Evolutionary conservation across 2,797 vertebrate species (phyloP), one percentile per base, ranked within the genome.

Genomic region (Kryptolebias ocellatus): DNA sequence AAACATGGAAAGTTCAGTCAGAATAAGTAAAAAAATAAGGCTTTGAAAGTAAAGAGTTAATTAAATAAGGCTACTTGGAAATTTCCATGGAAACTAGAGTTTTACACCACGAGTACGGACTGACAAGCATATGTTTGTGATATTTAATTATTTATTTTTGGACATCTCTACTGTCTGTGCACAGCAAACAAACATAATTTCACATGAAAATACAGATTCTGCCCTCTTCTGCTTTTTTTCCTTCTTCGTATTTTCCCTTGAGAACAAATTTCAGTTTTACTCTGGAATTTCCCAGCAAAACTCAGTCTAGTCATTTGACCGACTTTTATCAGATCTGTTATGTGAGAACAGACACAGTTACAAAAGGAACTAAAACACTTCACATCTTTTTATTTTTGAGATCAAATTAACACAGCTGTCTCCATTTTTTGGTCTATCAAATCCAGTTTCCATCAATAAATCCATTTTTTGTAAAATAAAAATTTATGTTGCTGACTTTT

Each of bases 11-110:
- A 54, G 42, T 56, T 11, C 16, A 39, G 24, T 56, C 44, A 52
- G 24, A 27, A 24, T 1, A 2, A 37, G 7, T 64, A 54, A 60
- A 17, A 8, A 29, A 5, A 50, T 11, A 39, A 11, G 18, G 50
- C 58, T 51, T 12, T 15, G 39, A 79, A 70, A 45, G 28, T 58
- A 24, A 67, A 63, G 50, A 44, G 24, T 18, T 51, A 51, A 59
- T 42, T 52, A 47, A 15, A 64, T 66, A 55, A 49, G 51, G 7
- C 24, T 46, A 18, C 55, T 64, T 66, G 3, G 5, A 60, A 11
- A 74, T 60, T 10, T 53, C 57, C 57, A 61, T 61, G 58, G 57
- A 18, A 59, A 64, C n/a, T 47, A n/a, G 39, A 51, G 37, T 39
- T 61, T 39, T 24, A 51, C 12, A 49, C 58, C 12, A 49, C 5